Evolutionary conservation across 2,797 vertebrate genomes (phyloP).

Genomic region (Cyprinodon diabolis): DNA sequence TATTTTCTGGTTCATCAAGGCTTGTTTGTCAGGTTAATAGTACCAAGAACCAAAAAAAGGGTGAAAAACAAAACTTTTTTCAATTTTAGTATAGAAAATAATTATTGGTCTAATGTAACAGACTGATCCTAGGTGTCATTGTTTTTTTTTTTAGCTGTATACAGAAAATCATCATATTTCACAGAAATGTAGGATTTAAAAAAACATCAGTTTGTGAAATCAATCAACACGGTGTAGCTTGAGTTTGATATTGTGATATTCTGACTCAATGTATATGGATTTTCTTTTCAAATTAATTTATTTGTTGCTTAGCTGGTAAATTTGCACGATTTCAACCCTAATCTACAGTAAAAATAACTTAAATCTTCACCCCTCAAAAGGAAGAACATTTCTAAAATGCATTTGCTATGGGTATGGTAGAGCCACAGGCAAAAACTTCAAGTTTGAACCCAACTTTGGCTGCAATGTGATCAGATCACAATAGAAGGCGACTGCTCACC

Average conservation of each 20-base stretch:
- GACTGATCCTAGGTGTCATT: neutral
- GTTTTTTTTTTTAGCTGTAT: neutral
- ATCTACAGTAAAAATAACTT: neutral
- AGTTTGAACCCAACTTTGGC: constrained; percentile 54
- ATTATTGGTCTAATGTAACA: too few species aligned
- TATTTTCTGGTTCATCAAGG: too few species aligned
- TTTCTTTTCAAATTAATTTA: neutral
- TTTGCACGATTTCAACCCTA: neutral
- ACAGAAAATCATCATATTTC: neutral
- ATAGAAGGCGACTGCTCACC: constrained; percentile 15
- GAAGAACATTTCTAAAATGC: neutral
- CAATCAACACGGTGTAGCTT: neutral
- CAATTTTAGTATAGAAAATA: too few species aligned
- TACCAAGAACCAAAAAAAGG: too few species aligned
- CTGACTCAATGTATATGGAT: neutral
- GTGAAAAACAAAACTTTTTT: too few species aligned
- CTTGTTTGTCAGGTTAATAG: too few species aligned
- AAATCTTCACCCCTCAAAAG: neutral
- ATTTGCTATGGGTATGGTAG: constrained; percentile 36
- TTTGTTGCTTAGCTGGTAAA: neutral
- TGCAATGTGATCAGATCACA: constrained; percentile 23
- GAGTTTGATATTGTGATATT: neutral
- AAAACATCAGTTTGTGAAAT: neutral
- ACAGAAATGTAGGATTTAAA: neutral
- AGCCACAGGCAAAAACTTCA: constrained; percentile 59